Evolutionary conservation across 2,888 invertebrate genomes (phyloP).

Genomic region (Drosophila kanekoi): DNA sequence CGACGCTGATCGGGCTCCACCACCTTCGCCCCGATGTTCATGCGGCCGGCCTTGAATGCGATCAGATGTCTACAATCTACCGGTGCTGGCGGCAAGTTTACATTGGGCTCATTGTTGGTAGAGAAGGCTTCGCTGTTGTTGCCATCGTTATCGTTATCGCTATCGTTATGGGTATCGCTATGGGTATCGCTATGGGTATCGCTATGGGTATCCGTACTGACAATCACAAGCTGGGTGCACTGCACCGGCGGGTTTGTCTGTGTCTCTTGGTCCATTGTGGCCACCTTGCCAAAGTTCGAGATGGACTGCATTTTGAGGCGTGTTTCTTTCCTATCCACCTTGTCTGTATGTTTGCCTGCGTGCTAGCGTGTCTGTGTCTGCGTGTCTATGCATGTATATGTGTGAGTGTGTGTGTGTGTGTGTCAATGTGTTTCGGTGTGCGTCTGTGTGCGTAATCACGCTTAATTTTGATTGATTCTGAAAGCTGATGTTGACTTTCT

Average conservation of each 20-base stretch:
- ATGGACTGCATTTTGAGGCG: not conserved
- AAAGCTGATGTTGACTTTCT: not conserved
- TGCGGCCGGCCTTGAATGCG: conserved; percentile 98
- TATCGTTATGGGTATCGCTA: too few relatives aligned
- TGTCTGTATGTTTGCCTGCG: not conserved
- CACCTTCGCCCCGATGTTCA: conserved; percentile 94
- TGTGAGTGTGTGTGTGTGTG: not conserved
- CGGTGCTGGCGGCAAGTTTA: not conserved
- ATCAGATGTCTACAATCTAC: conserved; percentile 88
- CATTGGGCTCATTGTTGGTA: fast-evolving
- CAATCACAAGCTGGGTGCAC: too few relatives aligned
- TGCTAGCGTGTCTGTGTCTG: not conserved
- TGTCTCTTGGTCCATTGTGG: not conserved
- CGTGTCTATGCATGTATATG: not conserved
- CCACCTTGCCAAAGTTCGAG: not conserved
- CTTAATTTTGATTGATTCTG: conserved; percentile 13
- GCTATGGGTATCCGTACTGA: too few relatives aligned
- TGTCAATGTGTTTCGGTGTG: too few relatives aligned
- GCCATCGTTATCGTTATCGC: too few relatives aligned
- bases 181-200: too few relatives aligned
- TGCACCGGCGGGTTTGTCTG: too few relatives aligned
- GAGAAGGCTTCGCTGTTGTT: not conserved
- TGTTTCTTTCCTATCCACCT: conserved; percentile 25
- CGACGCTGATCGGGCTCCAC: conserved; percentile 97
- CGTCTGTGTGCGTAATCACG: not conserved